Evolutionary conservation across 2,797 vertebrate genomes (phyloP), one percentile per base, ranked within the genome.

Genomic region (Phylloscopus collybita): DNA sequence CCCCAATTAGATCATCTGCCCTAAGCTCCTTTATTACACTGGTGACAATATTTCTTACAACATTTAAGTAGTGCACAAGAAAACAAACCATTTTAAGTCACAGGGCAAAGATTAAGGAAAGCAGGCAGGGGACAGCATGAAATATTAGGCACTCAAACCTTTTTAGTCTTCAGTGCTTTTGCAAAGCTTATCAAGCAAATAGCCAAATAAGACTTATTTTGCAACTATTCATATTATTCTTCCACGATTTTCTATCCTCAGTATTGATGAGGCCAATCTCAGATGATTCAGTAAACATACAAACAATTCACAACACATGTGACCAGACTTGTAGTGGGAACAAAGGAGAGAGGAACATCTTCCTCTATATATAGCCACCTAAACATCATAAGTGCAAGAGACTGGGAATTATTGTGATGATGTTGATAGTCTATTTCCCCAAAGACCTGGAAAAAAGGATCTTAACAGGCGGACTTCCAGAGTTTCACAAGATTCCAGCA

Each of bases 331-430:
- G 8, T 18, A 36, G 26, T 19, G 25, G 8, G 13, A 45, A 44
- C 13, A 19, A 34, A 90, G 44, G 16, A 38, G 12, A 73, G 15
- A 75, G 6, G 9, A 78, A 47, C 0, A 0, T 44, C 25, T 47
- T 56, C 7, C 6, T 50, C 29, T 29, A 4, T 8, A 51, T 5
- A 38, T 1, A 69, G 45, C 9, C 19, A 69, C 6, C 19, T 54
- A 72, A 76, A 67, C 1, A 0, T 56, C 29, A 0, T 6, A 36
- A 44, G 11, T 27, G 20, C n/a, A 49, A 80, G 49, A 73, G 18
- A 72, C 16, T 11, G 30, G 32, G 16, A 45, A 61, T 27, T 36
- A 26, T 17, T 30, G 59, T 5, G 17, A 76, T 62, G 20, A 32
- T 38, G 16, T 7, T 65, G 66, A 80, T 7, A 49, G 53, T 21